Percentiles rank a stretch among this genome's conserved stretches.
Conservation (phyloP, 2,888 invertebrate species). For the Callyntrura sp. region DNA sequence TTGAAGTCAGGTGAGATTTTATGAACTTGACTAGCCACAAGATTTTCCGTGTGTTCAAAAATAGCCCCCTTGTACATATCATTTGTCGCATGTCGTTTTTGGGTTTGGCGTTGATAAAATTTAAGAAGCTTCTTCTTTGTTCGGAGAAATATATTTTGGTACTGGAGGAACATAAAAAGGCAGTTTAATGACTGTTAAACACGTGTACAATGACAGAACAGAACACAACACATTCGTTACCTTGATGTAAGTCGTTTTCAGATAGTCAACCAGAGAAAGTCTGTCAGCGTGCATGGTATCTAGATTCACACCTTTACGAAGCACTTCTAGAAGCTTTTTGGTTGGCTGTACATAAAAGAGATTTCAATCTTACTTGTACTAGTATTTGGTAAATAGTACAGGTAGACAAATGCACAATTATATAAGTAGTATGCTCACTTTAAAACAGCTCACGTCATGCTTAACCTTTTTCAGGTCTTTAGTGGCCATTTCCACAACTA, state of each 20-base stretch:
- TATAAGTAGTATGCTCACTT: slow-evolving; percentile 67
- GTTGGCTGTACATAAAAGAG: slow-evolving; percentile 77
- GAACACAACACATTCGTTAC: not conserved
- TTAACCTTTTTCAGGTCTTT: slow-evolving; percentile 78
- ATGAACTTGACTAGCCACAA: slow-evolving; percentile 72
- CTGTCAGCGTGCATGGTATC: slow-evolving; percentile 79
- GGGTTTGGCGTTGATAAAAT: slow-evolving; percentile 57
- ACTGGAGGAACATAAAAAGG: slow-evolving; percentile 50
- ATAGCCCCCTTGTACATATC: slow-evolving; percentile 70
- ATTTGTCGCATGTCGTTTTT: slow-evolving; percentile 62
- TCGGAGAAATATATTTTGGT: slow-evolving; percentile 76
- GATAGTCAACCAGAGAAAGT: slow-evolving; percentile 70
- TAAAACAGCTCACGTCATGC: slow-evolving; percentile 79
- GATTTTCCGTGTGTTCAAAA: slow-evolving; percentile 77
- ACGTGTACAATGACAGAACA: not conserved
- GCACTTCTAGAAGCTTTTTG: slow-evolving; percentile 79
- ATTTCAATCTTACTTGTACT: not conserved
- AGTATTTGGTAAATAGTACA: not conserved
- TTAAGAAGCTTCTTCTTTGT: slow-evolving; percentile 64
- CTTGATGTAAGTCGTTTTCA: slow-evolving; percentile 72
- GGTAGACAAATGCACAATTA: not conserved
- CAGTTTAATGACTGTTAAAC: slow-evolving; percentile 10
- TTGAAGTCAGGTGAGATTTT: slow-evolving; percentile 63
- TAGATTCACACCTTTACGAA: slow-evolving; percentile 77
- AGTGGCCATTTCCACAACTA: slow-evolving; percentile 75